Conservation (phyloP, 2,797 vertebrate genomes). For the Pogonophryne albipinna region DNA sequence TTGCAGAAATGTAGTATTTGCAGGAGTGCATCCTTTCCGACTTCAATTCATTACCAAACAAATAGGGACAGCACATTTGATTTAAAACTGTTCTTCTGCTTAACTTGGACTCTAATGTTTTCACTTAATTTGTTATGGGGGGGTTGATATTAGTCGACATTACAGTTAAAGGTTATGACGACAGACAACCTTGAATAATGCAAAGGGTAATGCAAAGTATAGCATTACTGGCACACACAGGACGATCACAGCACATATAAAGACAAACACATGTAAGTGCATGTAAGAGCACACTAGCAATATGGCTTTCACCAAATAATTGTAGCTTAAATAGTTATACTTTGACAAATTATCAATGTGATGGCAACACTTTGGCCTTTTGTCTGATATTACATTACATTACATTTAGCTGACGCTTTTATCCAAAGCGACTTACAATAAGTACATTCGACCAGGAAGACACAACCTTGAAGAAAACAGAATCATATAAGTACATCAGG, state of each 20-base stretch:
- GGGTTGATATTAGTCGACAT: not conserved
- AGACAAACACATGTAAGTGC: not conserved
- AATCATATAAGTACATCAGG: too few relatives aligned
- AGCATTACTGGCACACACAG: not conserved
- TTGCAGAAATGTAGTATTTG: not conserved
- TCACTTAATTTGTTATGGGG: not conserved
- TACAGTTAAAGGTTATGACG: not conserved
- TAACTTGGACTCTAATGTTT: not conserved
- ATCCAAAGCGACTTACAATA: too few relatives aligned
- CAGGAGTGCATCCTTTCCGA: not conserved
- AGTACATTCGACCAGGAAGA: too few relatives aligned
- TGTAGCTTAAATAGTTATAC: not conserved
- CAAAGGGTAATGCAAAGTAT: conserved; percentile 16
- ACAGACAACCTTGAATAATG: conserved; percentile 32
- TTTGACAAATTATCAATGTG: not conserved
- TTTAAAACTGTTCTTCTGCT: conserved; percentile 5
- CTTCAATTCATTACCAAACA: not conserved
- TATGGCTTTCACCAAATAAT: conserved; percentile 5
- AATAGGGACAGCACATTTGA: not conserved
- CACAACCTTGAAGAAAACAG: too few relatives aligned
- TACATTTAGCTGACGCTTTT: too few relatives aligned
- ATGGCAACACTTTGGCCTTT: not conserved
- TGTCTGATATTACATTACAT: not conserved
- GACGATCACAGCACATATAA: not conserved
- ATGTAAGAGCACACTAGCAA: not conserved